Percentiles rank a stretch among this genome's conserved stretches.
Evolutionary conservation across 1,140 invertebrate species (phyloP).

Genomic region (Gryllus bimaculatus): DNA sequence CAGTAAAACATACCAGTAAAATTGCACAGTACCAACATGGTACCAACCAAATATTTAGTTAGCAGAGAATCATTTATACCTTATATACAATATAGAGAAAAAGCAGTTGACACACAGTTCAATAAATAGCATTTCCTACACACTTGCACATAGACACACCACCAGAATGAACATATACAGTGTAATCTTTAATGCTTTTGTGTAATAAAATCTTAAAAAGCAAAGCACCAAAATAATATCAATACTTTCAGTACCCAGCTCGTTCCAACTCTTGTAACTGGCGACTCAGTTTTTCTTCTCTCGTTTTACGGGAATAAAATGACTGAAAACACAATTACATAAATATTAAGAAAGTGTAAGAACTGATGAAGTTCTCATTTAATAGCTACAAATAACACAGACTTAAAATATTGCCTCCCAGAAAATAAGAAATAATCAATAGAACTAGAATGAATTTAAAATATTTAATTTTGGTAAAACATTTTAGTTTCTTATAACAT

Average conservation of each 20-base stretch:
- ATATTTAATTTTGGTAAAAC: no score
- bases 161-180: not conserved
- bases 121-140: constrained; percentile 1
- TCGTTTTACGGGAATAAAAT: constrained; percentile 59
- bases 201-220: not conserved
- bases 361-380: not conserved
- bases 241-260: constrained; percentile 42
- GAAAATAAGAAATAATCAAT: no score
- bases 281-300: constrained; percentile 64
- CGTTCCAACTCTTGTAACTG: constrained; percentile 58
- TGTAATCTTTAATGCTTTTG: not conserved
- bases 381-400: no score
- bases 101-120: not conserved
- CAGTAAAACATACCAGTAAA: not conserved
- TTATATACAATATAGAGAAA: constrained; percentile 1
- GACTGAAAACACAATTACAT: constrained; percentile 28
- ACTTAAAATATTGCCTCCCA: no score
- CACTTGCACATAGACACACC: not conserved
- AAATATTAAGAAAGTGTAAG: not conserved
- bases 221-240: constrained; percentile 10
- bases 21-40: not conserved
- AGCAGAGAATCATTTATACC: not conserved
- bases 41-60: not conserved
- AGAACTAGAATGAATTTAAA: no score
- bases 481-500: no score